Evolutionary conservation across 30 jellyfish, hydroid and myxozoan genomes (phyloP).

Genomic region (Hydractinia echinata): DNA sequence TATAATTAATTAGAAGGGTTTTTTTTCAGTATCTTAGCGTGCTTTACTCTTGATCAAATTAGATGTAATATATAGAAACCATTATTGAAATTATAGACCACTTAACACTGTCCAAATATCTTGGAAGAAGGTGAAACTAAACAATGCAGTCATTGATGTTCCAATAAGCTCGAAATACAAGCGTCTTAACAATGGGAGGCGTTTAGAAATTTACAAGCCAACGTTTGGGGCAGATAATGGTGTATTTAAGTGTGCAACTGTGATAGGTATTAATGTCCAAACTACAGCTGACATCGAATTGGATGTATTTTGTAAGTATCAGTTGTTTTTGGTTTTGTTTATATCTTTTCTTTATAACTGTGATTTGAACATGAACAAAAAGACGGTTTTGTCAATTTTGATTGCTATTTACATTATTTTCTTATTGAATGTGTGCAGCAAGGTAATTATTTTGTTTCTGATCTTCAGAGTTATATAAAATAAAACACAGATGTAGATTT

Average conservation of each 20-base stretch:
- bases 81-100: background rate
- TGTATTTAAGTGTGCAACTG: background rate
- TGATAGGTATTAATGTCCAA: background rate
- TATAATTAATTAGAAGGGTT: too few species aligned
- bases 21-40: too few species aligned
- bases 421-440: too few species aligned
- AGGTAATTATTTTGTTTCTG: too few species aligned
- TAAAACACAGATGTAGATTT: too few species aligned
- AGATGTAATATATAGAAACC: too few species aligned
- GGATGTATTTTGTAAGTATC: conserved; percentile 25
- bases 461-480: too few species aligned
- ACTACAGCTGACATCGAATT: background rate
- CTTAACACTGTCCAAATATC: background rate
- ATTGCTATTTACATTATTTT: too few species aligned
- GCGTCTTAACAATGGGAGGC: background rate
- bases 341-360: too few species aligned
- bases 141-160: background rate
- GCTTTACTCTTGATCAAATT: too few species aligned
- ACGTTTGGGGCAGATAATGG: conserved; percentile 20
- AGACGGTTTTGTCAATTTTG: too few species aligned
- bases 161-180: conserved; percentile 8
- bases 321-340: background rate
- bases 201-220: conserved; percentile 3
- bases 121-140: conserved; percentile 12
- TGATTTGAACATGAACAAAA: too few species aligned